These are phyloP conservation scores for Erethizon dorsatum DNA, from an alignment of 2,797 vertebrate genomes.

Conservation along the genomic window DNA sequence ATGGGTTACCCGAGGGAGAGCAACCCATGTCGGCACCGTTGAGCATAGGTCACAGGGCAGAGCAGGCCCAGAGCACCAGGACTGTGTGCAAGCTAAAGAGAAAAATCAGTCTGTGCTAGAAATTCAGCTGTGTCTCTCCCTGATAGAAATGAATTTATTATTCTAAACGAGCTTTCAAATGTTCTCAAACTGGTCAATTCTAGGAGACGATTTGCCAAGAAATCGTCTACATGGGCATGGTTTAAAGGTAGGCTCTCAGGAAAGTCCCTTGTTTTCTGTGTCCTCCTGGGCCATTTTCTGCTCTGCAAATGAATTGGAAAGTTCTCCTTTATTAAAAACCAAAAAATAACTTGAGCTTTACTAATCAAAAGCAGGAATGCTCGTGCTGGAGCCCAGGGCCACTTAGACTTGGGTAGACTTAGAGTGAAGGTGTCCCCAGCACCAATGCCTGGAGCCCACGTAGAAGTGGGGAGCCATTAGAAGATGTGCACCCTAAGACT, in stretches of 20 bases:
- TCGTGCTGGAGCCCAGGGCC: neutral
- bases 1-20: neutral
- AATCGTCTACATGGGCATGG: rapidly evolving
- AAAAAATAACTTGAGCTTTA: neutral
- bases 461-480: too few relatives aligned
- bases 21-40: neutral
- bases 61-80: neutral
- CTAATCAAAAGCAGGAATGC: neutral
- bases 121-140: neutral
- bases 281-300: neutral
- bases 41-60: neutral
- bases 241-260: rapidly evolving
- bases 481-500: rapidly evolving
- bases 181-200: neutral
- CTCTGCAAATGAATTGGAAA: neutral
- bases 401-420: neutral
- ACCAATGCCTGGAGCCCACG: rapidly evolving
- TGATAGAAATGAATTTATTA: neutral
- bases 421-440: neutral
- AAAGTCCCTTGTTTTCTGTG: neutral
- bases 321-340: neutral
- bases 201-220: neutral
- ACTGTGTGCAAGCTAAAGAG: neutral
- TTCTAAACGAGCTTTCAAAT: constrained; percentile 1
- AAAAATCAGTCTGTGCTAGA: neutral